These are phyloP conservation scores for Pseudococcus jackbeardsleyi DNA, from an alignment of 2,888 invertebrate genomes.

Conservation along the genomic window DNA sequence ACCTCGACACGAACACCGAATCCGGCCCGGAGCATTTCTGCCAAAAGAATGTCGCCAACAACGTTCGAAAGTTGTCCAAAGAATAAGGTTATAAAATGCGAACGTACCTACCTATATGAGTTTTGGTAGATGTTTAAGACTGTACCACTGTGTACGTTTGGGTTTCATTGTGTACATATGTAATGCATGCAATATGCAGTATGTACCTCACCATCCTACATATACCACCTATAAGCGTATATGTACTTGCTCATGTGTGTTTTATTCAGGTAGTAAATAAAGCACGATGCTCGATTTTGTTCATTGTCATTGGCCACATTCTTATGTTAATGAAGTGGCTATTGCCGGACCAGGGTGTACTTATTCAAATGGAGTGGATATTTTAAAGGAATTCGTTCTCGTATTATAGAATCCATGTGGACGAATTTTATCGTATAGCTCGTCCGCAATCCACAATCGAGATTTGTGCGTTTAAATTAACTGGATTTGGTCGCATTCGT, in stretches of 20 bases:
- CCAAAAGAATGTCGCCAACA: not conserved
- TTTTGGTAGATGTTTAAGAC: not conserved
- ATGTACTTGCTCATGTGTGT: not conserved
- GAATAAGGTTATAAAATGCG: constrained; percentile 34
- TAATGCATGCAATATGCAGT: not conserved
- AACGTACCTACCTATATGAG: not conserved
- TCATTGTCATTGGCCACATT: constrained; percentile 43
- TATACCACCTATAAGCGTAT: not conserved
- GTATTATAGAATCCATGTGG: not conserved
- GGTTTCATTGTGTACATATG: too few species aligned
- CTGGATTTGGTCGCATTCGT: not conserved
- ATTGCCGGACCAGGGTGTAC: not conserved
- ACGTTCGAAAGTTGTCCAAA: constrained; percentile 21
- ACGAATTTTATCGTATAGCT: not conserved
- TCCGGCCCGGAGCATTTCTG: not conserved
- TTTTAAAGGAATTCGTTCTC: constrained; percentile 29
- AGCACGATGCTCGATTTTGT: constrained; percentile 4
- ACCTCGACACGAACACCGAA: not conserved
- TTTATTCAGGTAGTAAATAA: not conserved
- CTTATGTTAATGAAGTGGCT: constrained; percentile 46
- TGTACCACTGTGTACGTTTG: too few species aligned
- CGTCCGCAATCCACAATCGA: not conserved
- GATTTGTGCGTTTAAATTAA: constrained; percentile 9
- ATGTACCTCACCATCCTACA: not conserved
- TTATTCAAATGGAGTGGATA: not conserved